Evolutionary conservation across 2,888 invertebrate species (phyloP), one percentile per base, ranked within the genome.

Genomic region (Ophioninae sp.): DNA sequence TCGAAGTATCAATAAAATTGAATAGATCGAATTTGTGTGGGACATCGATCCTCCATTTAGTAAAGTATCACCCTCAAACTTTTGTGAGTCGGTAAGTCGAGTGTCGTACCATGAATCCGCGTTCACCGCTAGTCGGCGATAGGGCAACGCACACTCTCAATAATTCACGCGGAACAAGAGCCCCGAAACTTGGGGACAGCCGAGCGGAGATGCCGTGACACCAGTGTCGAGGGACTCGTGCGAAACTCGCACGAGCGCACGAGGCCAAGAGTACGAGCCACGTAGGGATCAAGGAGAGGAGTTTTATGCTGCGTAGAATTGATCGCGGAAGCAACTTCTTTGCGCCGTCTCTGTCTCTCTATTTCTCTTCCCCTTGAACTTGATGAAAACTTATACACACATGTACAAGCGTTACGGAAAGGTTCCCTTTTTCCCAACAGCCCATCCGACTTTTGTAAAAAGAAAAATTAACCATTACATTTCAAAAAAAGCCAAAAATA

Each of bases 111-210:
- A 56, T 70, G 73, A 68, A 39, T 68, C 59, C 7, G 13, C n/a
- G 41, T 68, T 68, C 68, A 68, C 61, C 39, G 68, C 44, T 70
- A 68, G 79, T 77, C 85, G 88, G 87, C 85, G 86, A 88, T 88
- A 87, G 84, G 88, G 88, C 87, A 89, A 90, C 68, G 89, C 87
- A 88, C 88, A 88, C 88, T 90, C 87, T 90, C 88, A 90, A 90
- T 90, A 89, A 90, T 90, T 90, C 89, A 90, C 90, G 86, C 84
- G 83, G 87, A 87, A 87, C 90, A 89, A 90, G 90, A 89, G 90
- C 88, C 86, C 88, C 87, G 89, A 87, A 90, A 90, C 89, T 90
- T 90, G 82, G 79, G 67, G 70, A 77, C 64, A 77, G 56, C 50
- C 72, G 79, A 21, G 56, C 23, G 67, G 68, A 72, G 56, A 61